These are phyloP conservation scores for Perodicticus potto DNA, from an alignment of 2,797 vertebrate species.

Conservation along the genomic window DNA sequence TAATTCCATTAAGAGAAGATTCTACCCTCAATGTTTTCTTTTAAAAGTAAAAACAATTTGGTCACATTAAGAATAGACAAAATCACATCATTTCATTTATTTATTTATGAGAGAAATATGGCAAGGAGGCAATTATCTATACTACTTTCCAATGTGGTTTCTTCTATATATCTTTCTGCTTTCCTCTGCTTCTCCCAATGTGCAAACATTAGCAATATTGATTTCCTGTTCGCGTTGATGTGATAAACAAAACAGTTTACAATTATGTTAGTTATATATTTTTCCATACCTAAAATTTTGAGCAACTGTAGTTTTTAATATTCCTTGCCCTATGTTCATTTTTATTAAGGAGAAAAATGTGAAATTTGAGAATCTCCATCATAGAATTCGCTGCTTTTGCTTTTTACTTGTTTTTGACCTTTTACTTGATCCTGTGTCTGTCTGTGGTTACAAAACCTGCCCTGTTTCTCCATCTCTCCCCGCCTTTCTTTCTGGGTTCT, in stretches of 20 bases:
- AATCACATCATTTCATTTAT: neutral
- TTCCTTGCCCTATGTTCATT: neutral
- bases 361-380: slow-evolving; percentile 56
- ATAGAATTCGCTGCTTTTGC: neutral
- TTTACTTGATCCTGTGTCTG: neutral
- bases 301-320: slow-evolving; percentile 5
- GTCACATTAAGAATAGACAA: neutral
- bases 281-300: slow-evolving; percentile 45
- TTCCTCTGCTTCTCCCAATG: neutral
- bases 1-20: slow-evolving; percentile 34
- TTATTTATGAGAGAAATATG: neutral
- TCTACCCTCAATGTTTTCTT: slow-evolving; percentile 32
- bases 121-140: slow-evolving; percentile 11
- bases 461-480: neutral
- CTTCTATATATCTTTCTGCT: neutral
- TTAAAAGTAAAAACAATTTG: slow-evolving; percentile 48
- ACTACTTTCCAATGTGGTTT: neutral
- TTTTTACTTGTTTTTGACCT: neutral
- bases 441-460: neutral
- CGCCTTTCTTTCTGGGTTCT: neutral
- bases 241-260: slow-evolving; percentile 32
- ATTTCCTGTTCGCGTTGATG: slow-evolving; percentile 21
- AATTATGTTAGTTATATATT: neutral
- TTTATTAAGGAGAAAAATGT: neutral
- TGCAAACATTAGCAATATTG: neutral